Base-by-base conservation (phyloP, 2,113 vertebrate genomes). In the Neolamprologus sp. region DNA sequence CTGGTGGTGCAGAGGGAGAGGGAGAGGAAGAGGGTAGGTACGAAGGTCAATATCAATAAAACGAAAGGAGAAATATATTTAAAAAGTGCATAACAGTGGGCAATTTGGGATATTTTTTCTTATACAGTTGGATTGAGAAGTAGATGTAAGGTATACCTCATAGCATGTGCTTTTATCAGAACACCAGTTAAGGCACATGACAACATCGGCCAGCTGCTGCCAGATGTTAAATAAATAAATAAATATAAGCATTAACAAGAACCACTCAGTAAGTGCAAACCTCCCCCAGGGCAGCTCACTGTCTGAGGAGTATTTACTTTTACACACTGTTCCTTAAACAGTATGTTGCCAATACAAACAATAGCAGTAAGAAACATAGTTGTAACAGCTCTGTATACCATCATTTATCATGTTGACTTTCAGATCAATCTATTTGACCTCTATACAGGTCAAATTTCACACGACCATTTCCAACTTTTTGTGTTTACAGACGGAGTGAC, bases 1-100 rank as follows among this genome's bases (percentile, higher is more conserved):
- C 98, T 99, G 91, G 78, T 63, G 45, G n/a, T 1, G 5, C 7
- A 78, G 26, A 73, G 6, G 13, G 19, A 45, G 81, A 9, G 9
- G 11, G 13, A 6, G 10, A 75, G 6, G 5, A 9, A 4, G 5
- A 81, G 7, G 28, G n/a, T 49, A 10, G 12, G 42, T 47, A 10
- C 13, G n/a, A 45, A 81, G 28, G 21, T 40, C 26, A 57, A 45
- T 10, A 54, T 19, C 9, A 73, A 57, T 33, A 7, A 68, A 60
- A 57, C 35, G 2, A 54, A 12, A n/a, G 10, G 16, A 84, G 71
- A 75, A 2, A 30, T 78, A 78, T 78, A 30, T 13, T 7, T n/a
- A 4, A 47, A 78, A 78, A 19, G 9, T n/a, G 17, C 6, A 49
- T n/a, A 30, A 49, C 8, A 30, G 16, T 47, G 23, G 21, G 14